These are phyloP conservation scores for Brachystomella parvula DNA, from an alignment of 1,140 invertebrate genomes.

Conservation along the genomic window DNA sequence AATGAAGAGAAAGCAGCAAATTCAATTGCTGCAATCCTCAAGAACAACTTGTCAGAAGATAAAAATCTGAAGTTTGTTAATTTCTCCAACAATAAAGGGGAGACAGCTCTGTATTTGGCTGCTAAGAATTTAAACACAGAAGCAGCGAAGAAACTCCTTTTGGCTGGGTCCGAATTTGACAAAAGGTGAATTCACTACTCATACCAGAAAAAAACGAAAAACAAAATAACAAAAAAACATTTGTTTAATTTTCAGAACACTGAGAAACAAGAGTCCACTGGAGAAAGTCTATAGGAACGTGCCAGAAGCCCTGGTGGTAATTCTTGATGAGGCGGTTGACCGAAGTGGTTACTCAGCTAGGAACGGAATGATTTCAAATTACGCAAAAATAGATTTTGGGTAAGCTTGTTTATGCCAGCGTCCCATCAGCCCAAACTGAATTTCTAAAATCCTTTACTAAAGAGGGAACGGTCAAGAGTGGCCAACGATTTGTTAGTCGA, in stretches of 20 bases:
- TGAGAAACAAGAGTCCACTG: conserved; percentile 8
- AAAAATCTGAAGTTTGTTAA: conserved; percentile 3
- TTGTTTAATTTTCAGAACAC: conserved; percentile 1
- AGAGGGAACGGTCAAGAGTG: too few relatives aligned
- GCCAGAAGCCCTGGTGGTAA: conserved; percentile 11
- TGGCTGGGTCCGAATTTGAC: conserved; percentile 14
- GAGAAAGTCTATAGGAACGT: conserved; percentile 16
- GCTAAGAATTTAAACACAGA: conserved; percentile 5
- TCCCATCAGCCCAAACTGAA: too few relatives aligned
- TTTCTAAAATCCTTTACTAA: background rate
- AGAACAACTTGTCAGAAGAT: background rate
- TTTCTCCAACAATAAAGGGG: background rate
- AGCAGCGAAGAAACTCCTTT: background rate
- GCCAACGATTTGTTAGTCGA: too few relatives aligned
- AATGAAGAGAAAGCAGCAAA: conserved; percentile 11
- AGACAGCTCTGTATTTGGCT: conserved; percentile 10
- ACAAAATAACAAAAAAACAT: background rate
- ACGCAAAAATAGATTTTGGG: conserved; percentile 16
- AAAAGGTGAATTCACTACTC: too few relatives aligned
- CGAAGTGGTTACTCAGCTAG: conserved; percentile 4
- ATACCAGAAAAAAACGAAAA: background rate
- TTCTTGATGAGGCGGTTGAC: conserved; percentile 8
- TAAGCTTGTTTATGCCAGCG: background rate
- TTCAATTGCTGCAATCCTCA: background rate
- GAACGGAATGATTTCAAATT: conserved; percentile 6